phyloP scores from a whole-genome alignment of 1,140 invertebrate genomes.

The Oncopeltus fasciatus region DNA sequence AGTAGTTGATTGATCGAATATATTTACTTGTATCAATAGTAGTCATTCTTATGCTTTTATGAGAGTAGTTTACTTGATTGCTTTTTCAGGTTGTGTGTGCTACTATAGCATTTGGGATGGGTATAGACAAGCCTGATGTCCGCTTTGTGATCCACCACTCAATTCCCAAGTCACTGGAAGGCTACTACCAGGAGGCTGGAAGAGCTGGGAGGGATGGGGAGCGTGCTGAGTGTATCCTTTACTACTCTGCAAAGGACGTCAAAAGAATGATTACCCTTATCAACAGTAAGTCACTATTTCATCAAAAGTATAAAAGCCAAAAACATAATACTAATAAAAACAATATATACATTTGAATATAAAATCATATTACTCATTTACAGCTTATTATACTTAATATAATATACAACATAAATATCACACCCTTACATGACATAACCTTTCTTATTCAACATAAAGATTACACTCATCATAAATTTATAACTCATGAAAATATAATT shows the following conservation, averaged over 20 bases:
- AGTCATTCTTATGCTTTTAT: no score
- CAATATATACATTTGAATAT: no score
- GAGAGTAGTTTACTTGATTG: no score
- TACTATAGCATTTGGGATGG: conserved; percentile 96
- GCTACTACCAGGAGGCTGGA: conserved; percentile 96
- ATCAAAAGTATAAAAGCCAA: no score
- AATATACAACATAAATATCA: no score
- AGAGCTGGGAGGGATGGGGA: conserved; percentile 85
- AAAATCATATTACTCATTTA: no score
- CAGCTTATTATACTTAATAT: no score
- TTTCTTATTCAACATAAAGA: not conserved
- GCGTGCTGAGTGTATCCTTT: conserved; percentile 67
- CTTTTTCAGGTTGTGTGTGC: conserved; percentile 61
- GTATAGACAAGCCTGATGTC: conserved; percentile 92
- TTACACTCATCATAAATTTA: no score
- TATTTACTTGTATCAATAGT: no score
- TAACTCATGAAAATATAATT: no score
- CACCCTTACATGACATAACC: conserved; percentile 22
- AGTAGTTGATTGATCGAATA: no score
- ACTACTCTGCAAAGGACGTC: conserved; percentile 74
- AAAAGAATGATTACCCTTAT: conserved; percentile 58
- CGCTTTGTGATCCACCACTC: conserved; percentile 83
- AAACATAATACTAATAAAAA: no score
- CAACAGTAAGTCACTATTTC: conserved; percentile 53
- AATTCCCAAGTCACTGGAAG: conserved; percentile 89